phyloP scores from a whole-genome alignment of 2,797 vertebrate genomes.

The Stomatorhinus walkeri region DNA sequence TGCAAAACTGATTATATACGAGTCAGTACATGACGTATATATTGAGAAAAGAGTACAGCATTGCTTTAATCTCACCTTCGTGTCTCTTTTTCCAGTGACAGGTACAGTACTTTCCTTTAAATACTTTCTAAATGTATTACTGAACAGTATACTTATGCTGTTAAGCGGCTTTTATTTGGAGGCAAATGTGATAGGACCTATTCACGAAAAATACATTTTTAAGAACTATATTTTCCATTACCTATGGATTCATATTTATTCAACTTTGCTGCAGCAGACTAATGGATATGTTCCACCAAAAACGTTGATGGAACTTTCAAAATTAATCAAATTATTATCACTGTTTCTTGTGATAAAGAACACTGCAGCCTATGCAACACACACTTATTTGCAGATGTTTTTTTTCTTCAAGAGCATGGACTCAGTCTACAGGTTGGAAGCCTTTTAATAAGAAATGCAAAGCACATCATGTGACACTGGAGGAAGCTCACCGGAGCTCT shows the following conservation, averaged over 20 bases:
- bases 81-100: neutral
- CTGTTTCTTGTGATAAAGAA: neutral
- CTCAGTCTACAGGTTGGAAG: neutral
- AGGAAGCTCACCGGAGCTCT: slow-evolving; percentile 41
- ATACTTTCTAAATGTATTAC: neutral
- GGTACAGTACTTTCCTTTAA: neutral
- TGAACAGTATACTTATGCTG: neutral
- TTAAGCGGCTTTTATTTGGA: neutral
- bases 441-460: slow-evolving; percentile 4
- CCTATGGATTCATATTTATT: neutral
- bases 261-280: neutral
- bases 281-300: neutral
- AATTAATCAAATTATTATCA: neutral
- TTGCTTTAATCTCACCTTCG: neutral
- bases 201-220: neutral
- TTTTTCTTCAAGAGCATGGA: neutral
- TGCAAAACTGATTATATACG: neutral
- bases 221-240: neutral
- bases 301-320: neutral
- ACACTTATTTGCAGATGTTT: neutral
- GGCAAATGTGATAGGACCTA: neutral
- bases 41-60: neutral
- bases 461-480: slow-evolving; percentile 42
- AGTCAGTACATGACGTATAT: neutral
- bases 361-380: neutral